Conservation (phyloP, 2,888 invertebrate species). For the Trachelus troglodyta region DNA sequence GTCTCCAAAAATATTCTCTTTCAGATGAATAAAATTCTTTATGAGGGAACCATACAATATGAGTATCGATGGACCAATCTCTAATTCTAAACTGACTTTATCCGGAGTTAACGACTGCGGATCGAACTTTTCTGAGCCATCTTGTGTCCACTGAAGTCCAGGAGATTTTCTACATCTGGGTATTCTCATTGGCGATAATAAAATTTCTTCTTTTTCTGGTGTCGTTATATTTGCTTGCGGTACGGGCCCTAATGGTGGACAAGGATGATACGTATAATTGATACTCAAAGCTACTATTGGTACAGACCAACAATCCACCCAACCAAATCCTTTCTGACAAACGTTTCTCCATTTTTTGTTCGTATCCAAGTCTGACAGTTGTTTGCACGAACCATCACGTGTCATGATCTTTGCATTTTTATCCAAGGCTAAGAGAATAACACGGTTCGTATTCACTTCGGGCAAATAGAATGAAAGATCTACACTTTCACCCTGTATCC, state of each 20-base stretch:
- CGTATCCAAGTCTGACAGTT: constrained; percentile 68
- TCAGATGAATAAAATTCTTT: constrained; percentile 87
- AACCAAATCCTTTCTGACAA: constrained; percentile 80
- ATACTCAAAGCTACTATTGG: constrained; percentile 94
- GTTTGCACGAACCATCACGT: constrained; percentile 75
- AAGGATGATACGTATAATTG: constrained; percentile 91
- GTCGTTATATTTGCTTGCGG: constrained; percentile 94
- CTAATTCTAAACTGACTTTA: constrained; percentile 89
- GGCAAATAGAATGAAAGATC: constrained; percentile 92
- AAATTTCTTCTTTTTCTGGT: constrained; percentile 93
- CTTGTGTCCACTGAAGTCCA: constrained; percentile 74
- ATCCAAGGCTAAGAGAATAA: constrained; percentile 85
- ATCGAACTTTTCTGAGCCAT: constrained; percentile 84
- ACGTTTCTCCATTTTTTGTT: constrained; percentile 84
- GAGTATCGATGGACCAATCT: constrained; percentile 93
- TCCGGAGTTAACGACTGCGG: constrained; percentile 88
- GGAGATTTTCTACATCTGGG: constrained; percentile 82
- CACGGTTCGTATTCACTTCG: constrained; percentile 89
- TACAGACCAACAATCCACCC: constrained; percentile 97
- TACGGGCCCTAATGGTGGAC: constrained; percentile 87
- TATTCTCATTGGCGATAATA: constrained; percentile 92
- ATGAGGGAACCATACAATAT: constrained; percentile 93
- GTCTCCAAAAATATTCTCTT: constrained; percentile 98
- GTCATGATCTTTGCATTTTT: constrained; percentile 89
- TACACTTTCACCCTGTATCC: constrained; percentile 95